Base-by-base conservation (phyloP, 2,888 invertebrate genomes). In the Tachina grossa region DNA sequence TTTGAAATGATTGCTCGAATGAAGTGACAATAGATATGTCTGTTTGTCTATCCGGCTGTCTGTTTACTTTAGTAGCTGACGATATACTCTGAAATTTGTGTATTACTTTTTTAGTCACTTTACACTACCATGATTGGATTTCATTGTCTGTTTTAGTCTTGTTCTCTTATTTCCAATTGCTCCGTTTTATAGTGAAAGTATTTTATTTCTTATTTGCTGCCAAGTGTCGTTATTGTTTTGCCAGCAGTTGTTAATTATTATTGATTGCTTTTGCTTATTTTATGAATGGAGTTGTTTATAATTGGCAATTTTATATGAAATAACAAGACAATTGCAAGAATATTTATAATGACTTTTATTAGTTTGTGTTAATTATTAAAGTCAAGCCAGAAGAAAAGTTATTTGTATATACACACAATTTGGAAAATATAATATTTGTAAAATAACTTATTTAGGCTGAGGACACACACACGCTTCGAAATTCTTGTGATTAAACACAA, bases 231-330 rank as follows among this genome's bases (percentile, higher is more conserved):
- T 84, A 68, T 66, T 68, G 74, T 79, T 77, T 71, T 65, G 65
- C 63, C 31, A 65, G 61, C 22, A 31, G 11, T 77, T 72, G 16
- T 72, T 80, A 84, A 84, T 80, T 80, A 76, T 84, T 79, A 84
- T 80, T 84, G 84, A 76, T 84, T 71, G 51, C 10, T 41, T 59
- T 74, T 61, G 65, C 57, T 71, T 51, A 43, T 63, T 68, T 45
- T 63, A 39, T 39, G 8, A 39, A 68, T 69, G 8, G 31, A 65
- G 59, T 80, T 39, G 69, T 9, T 76, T 68, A 51, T 79, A 78
- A 83, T 75, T 75, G 68, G 31, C 65, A 55, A 31, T 65, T 47
- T 45, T 45, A 19, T 45, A 19, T 16, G 45, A 22, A 14, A 55
- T 45, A 22, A 39, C 16, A 66, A 16, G 16, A 76, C 45, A 49